These are phyloP conservation scores for Cyprinodon tularosa DNA, from an alignment of 2,113 vertebrate genomes.

Conservation along the genomic window DNA sequence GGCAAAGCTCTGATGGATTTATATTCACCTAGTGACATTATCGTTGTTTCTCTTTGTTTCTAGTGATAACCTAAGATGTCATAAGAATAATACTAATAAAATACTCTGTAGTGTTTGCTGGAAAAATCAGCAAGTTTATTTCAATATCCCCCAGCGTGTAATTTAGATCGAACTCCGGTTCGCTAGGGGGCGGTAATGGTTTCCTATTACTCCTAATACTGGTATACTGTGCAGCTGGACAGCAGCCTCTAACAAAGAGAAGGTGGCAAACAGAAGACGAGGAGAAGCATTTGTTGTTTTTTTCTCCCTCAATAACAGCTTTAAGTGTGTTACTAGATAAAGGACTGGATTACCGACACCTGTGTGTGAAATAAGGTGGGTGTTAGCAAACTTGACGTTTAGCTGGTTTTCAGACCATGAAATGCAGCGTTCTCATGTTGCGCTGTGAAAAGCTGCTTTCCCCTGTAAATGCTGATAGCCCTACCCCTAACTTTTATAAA, in stretches of 20 bases:
- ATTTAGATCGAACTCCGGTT: background rate
- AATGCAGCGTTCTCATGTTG: background rate
- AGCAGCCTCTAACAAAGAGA: background rate
- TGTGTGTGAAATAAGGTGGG: background rate
- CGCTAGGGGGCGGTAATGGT: constrained; percentile 24
- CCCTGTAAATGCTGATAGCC: background rate
- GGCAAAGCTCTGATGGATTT: no score
- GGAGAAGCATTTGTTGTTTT: background rate
- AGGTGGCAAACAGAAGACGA: no score
- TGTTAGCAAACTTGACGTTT: background rate
- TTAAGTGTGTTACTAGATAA: background rate
- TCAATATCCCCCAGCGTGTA: no score
- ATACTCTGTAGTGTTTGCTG: background rate
- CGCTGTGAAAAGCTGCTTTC: background rate
- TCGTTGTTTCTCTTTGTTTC: background rate
- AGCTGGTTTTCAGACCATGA: background rate
- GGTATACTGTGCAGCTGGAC: background rate
- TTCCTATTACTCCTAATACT: background rate
- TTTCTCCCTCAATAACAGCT: background rate
- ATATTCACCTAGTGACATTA: no score
- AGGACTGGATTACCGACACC: background rate
- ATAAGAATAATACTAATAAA: background rate
- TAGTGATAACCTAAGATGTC: no score
- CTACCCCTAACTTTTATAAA: background rate
- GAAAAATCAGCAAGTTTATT: background rate